Evolutionary conservation across 2,888 invertebrate species (phyloP).

Genomic region (Caenorhabditis zanzibari): DNA sequence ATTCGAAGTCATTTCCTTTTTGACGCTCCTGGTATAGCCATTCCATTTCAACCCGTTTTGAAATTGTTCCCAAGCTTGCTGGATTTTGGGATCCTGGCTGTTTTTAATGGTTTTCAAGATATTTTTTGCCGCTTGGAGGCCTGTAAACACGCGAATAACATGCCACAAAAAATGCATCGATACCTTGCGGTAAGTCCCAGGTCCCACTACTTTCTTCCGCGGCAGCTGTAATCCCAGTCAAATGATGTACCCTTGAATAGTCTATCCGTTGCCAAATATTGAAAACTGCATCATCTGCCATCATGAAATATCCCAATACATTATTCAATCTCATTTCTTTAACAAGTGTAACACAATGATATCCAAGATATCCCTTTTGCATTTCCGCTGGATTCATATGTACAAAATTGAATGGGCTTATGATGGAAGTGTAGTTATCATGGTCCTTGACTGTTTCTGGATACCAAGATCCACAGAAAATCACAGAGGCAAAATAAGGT

Average conservation of each 20-base stretch:
- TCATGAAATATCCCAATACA: conserved; percentile 49
- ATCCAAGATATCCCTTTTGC: conserved; percentile 28
- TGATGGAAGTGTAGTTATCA: conserved; percentile 26
- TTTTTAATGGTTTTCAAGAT: conserved; percentile 4
- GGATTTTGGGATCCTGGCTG: neutral
- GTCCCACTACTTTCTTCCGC: neutral
- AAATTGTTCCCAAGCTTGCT: conserved; percentile 33
- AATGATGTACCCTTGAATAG: conserved; percentile 35
- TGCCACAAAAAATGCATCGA: no score
- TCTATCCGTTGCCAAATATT: conserved; percentile 66
- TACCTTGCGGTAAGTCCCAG: neutral
- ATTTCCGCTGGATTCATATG: conserved; percentile 59
- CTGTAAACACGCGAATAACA: no score
- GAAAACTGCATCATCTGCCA: conserved; percentile 59
- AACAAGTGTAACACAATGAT: conserved; percentile 55
- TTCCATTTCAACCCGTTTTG: conserved; percentile 24
- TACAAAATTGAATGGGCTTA: conserved; percentile 52
- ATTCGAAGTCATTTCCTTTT: neutral
- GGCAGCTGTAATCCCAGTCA: neutral
- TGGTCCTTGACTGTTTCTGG: neutral
- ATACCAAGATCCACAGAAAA: conserved; percentile 62
- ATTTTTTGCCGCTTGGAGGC: neutral
- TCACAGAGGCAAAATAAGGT: conserved; percentile 55
- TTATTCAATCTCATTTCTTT: conserved; percentile 50
- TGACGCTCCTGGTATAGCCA: neutral